Evolutionary conservation across 2,113 vertebrate species (phyloP).

Genomic region (Podarcis raffonei): DNA sequence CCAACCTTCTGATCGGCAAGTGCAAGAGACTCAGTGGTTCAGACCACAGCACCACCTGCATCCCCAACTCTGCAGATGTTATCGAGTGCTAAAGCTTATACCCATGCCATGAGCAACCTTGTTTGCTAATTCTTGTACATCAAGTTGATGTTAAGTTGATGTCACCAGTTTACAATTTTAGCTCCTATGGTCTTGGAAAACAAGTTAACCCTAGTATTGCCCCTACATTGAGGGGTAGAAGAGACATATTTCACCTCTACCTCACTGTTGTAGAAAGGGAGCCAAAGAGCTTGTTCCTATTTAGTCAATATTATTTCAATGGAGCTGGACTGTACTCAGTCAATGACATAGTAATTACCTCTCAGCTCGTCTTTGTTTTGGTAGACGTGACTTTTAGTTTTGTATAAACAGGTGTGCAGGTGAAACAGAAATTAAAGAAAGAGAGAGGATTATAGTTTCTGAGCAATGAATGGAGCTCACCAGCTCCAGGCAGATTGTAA

Average conservation of each 20-base stretch:
- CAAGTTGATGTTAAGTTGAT: not conserved
- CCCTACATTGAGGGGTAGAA: not conserved
- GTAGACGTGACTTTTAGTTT: constrained; percentile 44
- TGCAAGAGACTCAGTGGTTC: no score
- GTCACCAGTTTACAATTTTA: not conserved
- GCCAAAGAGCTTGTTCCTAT: not conserved
- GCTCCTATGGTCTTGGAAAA: not conserved
- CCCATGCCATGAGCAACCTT: not conserved
- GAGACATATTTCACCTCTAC: not conserved
- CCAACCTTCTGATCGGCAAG: no score
- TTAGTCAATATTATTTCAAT: not conserved
- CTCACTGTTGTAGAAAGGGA: not conserved
- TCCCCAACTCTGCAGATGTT: not conserved
- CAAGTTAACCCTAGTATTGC: not conserved
- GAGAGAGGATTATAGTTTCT: constrained; percentile 13
- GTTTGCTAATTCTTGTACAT: not conserved
- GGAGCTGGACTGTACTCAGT: not conserved
- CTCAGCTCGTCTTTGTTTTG: constrained; percentile 41
- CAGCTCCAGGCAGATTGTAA: not conserved
- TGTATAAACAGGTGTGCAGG: constrained; percentile 37
- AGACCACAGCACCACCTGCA: no score
- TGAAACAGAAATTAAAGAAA: constrained; percentile 26
- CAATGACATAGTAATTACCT: not conserved
- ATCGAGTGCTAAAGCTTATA: not conserved
- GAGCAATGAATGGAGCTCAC: not conserved